Conservation (phyloP, 1,140 invertebrate genomes). For the Cydia pomonella region DNA sequence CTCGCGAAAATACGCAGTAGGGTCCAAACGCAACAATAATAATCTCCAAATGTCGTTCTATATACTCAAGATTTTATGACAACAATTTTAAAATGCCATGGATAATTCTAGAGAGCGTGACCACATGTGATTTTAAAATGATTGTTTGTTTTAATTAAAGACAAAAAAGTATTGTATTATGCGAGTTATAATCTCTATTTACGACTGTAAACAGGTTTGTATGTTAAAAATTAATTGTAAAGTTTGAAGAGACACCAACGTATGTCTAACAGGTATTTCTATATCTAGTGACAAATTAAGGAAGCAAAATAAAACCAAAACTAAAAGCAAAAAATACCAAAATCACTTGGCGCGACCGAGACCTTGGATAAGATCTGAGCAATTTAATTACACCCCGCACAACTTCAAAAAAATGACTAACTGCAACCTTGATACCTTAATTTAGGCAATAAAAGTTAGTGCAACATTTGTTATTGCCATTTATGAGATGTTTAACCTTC, state of each 20-base stretch:
- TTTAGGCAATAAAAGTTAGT: conserved; percentile 25
- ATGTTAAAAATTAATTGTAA: no score
- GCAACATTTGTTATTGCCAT: conserved; percentile 2
- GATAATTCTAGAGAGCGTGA: no score
- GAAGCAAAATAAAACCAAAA: conserved; percentile 5
- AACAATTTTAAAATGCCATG: no score
- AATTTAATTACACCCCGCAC: background rate
- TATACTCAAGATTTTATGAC: background rate
- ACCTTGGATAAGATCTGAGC: conserved; percentile 20
- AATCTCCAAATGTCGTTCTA: background rate
- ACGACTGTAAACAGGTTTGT: no score
- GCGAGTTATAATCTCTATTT: no score
- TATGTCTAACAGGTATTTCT: background rate
- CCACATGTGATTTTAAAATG: no score
- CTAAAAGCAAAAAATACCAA: no score
- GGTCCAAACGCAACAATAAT: background rate
- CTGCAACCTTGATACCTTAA: conserved; percentile 12
- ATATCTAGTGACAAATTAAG: background rate
- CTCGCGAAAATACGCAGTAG: background rate
- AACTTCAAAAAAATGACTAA: conserved; percentile 24
- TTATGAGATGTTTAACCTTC: conserved; percentile 15
- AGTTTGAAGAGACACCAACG: background rate
- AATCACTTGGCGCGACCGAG: background rate
- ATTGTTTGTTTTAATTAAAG: no score
- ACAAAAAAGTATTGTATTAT: no score